Evolutionary conservation across 2,113 vertebrate species (phyloP).

Genomic region (Siniperca chuatsi): DNA sequence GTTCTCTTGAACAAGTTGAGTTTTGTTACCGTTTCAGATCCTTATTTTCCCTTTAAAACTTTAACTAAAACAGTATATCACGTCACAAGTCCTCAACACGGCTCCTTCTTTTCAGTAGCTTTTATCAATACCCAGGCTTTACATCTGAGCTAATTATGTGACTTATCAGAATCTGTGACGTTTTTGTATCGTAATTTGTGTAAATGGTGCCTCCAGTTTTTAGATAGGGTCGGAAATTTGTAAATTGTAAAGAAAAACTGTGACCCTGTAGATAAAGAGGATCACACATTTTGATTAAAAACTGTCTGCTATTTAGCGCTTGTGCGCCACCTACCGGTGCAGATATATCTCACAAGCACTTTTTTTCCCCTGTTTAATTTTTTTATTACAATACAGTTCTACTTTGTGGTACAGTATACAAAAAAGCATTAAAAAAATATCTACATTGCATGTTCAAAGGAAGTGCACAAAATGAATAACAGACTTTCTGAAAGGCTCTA

Average conservation of each 20-base stretch:
- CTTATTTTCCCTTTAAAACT: background rate
- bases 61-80: no score
- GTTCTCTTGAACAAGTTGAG: background rate
- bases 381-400: constrained; percentile 75
- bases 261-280: no score
- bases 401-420: constrained; percentile 80
- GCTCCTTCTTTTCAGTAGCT: no score
- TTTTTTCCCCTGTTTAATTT: background rate
- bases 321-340: constrained; percentile 41
- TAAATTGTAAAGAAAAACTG: no score
- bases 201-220: no score
- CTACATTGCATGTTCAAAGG: constrained; percentile 78
- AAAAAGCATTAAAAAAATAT: constrained; percentile 72
- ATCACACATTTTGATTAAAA: background rate
- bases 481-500: constrained; percentile 69
- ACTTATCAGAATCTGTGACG: no score
- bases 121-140: no score
- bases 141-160: no score
- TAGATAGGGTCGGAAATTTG: no score
- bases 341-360: background rate
- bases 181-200: no score
- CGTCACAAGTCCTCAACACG: no score
- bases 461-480: constrained; percentile 83
- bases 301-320: background rate
- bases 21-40: background rate